phyloP scores from a whole-genome alignment of 2,888 invertebrate genomes.

The Sicus ferrugineus region DNA sequence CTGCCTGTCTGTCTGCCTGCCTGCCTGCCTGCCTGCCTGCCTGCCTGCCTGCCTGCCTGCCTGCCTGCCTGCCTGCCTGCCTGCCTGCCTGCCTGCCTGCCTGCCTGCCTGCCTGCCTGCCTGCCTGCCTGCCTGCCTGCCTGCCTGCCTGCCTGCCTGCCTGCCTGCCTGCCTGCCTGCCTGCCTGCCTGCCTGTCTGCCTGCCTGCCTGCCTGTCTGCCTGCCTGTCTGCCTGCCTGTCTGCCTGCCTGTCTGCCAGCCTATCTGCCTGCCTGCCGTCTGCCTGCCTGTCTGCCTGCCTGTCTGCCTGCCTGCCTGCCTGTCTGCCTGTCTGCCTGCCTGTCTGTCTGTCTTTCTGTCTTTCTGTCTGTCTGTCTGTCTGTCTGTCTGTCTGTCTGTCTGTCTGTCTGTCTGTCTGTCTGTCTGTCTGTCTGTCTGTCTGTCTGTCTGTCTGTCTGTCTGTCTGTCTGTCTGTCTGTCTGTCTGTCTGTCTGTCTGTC shows the following conservation, averaged over 20 bases:
- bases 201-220: no score
- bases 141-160: not conserved
- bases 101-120: not conserved
- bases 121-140: conserved; percentile 7
- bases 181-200: no score
- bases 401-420: not conserved
- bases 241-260: no score
- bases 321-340: no score
- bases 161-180: not conserved
- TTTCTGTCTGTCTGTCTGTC: no score
- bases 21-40: no score
- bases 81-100: not conserved
- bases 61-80: not conserved
- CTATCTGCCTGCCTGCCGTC: no score
- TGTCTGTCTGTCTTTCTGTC: no score
- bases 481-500: not conserved
- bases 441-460: not conserved
- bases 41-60: conserved; percentile 13
- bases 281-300: no score
- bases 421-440: not conserved
- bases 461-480: not conserved
- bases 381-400: not conserved
- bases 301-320: no score
- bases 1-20: no score
- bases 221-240: no score